phyloP scores from a whole-genome alignment of 2,113 vertebrate genomes.

The Scartelaos histophorus region DNA sequence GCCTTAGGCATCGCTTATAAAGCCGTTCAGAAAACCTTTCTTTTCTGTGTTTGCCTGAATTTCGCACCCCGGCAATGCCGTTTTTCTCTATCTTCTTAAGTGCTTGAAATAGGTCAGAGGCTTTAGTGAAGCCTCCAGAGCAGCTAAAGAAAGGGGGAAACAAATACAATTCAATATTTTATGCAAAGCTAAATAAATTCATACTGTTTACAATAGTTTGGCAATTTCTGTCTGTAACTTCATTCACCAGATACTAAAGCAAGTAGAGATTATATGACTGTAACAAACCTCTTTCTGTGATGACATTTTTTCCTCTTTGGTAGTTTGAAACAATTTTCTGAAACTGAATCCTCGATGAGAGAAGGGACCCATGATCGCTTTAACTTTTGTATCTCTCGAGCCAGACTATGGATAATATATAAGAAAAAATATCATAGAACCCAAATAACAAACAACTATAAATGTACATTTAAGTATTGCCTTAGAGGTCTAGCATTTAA shows the following conservation, averaged over 20 bases:
- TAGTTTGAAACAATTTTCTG: constrained; percentile 59
- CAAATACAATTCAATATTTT: constrained; percentile 28
- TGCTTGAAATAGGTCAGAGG: constrained; percentile 60
- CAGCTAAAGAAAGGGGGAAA: constrained; percentile 54
- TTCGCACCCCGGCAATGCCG: constrained; percentile 34
- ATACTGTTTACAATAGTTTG: constrained; percentile 5
- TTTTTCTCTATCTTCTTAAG: constrained; percentile 61
- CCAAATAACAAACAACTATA: neutral
- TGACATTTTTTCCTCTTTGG: constrained; percentile 45
- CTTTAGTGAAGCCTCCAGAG: constrained; percentile 56
- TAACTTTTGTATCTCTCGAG: constrained; percentile 52
- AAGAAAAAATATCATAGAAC: neutral
- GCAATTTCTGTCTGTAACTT: neutral
- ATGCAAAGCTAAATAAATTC: neutral
- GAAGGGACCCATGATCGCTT: constrained; percentile 14
- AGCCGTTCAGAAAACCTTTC: constrained; percentile 60
- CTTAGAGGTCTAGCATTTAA: neutral
- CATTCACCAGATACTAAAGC: neutral
- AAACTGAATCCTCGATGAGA: constrained; percentile 62
- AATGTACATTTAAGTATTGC: neutral
- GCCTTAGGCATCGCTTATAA: constrained; percentile 69
- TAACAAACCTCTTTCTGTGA: constrained; percentile 51
- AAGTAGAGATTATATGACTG: neutral
- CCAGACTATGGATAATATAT: constrained; percentile 67
- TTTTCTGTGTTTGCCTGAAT: constrained; percentile 45